phyloP scores from a whole-genome alignment of 2,888 invertebrate genomes.

The Exocentrus adspersus region DNA sequence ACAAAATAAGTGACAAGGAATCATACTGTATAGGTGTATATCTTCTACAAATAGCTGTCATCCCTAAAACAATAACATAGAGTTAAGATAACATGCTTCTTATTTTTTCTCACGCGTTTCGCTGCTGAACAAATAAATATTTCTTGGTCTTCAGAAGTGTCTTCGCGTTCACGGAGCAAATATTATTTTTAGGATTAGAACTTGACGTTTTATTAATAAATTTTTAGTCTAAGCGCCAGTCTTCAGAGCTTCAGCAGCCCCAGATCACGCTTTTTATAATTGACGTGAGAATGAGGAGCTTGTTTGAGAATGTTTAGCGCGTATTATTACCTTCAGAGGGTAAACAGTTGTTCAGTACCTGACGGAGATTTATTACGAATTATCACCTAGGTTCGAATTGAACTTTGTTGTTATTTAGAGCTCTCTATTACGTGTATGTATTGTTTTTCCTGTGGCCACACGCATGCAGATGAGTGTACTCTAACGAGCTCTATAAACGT shows the following conservation, averaged over 20 bases:
- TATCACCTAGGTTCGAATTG: background rate
- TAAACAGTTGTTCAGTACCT: background rate
- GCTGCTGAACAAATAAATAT: slow-evolving; percentile 36
- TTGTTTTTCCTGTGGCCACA: slow-evolving; percentile 1
- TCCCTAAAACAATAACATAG: too few species aligned
- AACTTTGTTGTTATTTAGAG: background rate
- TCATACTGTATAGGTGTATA: too few species aligned
- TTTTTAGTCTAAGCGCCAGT: slow-evolving; percentile 7
- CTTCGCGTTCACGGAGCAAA: slow-evolving; percentile 21
- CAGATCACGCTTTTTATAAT: slow-evolving; percentile 16
- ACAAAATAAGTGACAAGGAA: too few species aligned
- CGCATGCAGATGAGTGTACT: background rate
- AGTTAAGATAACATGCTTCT: slow-evolving; percentile 29
- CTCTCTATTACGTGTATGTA: background rate
- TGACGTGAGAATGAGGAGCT: slow-evolving; percentile 16
- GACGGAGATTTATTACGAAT: background rate
- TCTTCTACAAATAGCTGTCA: too few species aligned
- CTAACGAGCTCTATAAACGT: too few species aligned
- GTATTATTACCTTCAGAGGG: background rate
- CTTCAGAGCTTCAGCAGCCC: background rate
- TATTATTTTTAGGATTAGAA: slow-evolving; percentile 23
- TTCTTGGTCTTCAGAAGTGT: slow-evolving; percentile 32
- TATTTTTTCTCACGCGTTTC: slow-evolving; percentile 36
- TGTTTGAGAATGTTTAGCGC: background rate
- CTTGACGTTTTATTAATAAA: slow-evolving; percentile 14